Base-by-base conservation (phyloP, 2,113 vertebrate genomes). In the Marmota monax region DNA sequence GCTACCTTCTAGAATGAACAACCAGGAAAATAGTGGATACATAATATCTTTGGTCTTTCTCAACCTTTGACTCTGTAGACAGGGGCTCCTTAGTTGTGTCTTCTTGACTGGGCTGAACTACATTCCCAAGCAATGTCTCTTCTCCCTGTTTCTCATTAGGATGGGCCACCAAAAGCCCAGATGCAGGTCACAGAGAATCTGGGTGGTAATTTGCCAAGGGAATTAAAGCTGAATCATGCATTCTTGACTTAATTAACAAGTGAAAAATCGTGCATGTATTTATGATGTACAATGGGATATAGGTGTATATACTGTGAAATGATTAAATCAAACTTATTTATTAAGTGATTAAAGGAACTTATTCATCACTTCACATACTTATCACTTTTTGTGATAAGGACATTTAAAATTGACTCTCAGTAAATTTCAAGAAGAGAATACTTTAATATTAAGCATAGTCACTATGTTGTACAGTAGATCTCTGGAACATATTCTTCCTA, bases 311-410 rank as follows among this genome's bases (percentile, higher is more conserved):
- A 84, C 27, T 53, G n/a, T 51, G 56, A 39, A 61, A 67, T 69
- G 45, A 86, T 80, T 79, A 80, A 80, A 67, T 90, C 56, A 58
- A 96, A 56, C 56, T 89, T 45, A 45, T 45, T 45, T 45, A 45
- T 45, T 8, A 45, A 45, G 2, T 45, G 45, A 45, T 45, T 45
- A 45, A 90, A 90, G 85, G 80, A 96, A 67, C 67, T 93, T 85
- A 90, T 53, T 86, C 69, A 90, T 93, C 86, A 73, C n/a, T 29
- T 92, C 23, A 20, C 16, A 80, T 79, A 65, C 17, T 73, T 93
- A 78, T n/a, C 51, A 61, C 70, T 88, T 90, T 92, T 74, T 78
- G 32, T 34, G 37, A 80, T 42, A 5, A 63, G 53, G 89, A 79
- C 8, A 90, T 80, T 90, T 80, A 65, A 84, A 80, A 85, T 90